These are phyloP conservation scores for Celastrina argiolus DNA, from an alignment of 2,888 invertebrate species.

Conservation along the genomic window DNA sequence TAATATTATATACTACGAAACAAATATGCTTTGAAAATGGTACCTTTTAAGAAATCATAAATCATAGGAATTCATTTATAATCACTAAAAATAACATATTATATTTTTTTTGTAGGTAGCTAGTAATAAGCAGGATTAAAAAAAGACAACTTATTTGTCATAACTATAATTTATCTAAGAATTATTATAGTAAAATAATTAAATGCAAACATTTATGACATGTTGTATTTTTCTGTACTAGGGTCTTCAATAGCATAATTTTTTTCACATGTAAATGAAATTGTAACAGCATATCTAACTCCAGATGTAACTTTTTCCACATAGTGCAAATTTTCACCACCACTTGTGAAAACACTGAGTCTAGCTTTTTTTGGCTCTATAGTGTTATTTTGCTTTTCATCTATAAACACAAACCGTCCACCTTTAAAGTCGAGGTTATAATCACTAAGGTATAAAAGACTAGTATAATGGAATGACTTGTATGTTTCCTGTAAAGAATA, in stretches of 20 bases:
- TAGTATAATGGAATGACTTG: conserved; percentile 91
- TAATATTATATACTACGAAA: too few relatives aligned
- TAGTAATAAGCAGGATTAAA: too few relatives aligned
- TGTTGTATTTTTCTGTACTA: conserved; percentile 46
- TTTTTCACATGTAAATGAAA: conserved; percentile 91
- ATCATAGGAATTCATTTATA: too few relatives aligned
- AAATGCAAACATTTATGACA: conserved; percentile 23
- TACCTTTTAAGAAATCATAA: too few relatives aligned
- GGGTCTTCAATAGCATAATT: conserved; percentile 81
- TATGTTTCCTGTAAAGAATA: conserved; percentile 83
- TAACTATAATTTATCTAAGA: too few relatives aligned
- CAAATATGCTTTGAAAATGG: too few relatives aligned
- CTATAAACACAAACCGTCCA: conserved; percentile 88
- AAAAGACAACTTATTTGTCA: too few relatives aligned
- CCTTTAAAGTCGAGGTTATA: conserved; percentile 87
- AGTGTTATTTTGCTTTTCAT: conserved; percentile 81
- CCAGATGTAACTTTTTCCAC: conserved; percentile 89
- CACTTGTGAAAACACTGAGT: conserved; percentile 91
- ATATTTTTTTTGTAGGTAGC: too few relatives aligned
- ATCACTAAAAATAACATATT: too few relatives aligned
- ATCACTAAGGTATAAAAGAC: conserved; percentile 87
- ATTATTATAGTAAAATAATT: neutral
- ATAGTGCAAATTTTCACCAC: conserved; percentile 89
- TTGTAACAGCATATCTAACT: conserved; percentile 87
- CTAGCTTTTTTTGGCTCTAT: conserved; percentile 88